Evolutionary conservation across 30 jellyfish, hydroid and myxozoan species (phyloP).

Genomic region (Catostylus mosaicus): DNA sequence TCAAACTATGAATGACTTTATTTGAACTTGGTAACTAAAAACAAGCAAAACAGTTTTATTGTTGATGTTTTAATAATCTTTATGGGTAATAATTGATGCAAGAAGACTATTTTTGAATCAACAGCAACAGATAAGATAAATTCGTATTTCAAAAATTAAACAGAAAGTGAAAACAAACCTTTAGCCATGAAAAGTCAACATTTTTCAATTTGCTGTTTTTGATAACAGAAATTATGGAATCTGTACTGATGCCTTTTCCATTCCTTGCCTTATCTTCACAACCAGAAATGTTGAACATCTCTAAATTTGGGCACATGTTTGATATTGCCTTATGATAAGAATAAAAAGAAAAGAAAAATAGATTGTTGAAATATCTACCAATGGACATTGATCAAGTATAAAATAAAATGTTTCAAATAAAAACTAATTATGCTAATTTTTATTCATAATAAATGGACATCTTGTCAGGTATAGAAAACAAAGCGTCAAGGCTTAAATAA

Average conservation of each 20-base stretch:
- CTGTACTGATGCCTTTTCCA: slow-evolving; percentile 29
- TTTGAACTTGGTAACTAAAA: slow-evolving; percentile 8
- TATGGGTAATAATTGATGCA: background rate
- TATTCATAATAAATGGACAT: too few relatives aligned
- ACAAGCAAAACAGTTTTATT: background rate
- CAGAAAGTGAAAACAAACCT: slow-evolving; percentile 14
- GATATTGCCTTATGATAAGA: slow-evolving; percentile 43
- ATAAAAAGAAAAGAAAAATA: too few relatives aligned
- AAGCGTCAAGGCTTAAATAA: too few relatives aligned
- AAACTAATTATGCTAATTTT: too few relatives aligned
- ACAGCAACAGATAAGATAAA: background rate
- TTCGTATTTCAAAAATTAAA: background rate
- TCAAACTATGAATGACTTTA: slow-evolving; percentile 4
- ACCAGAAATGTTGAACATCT: slow-evolving; percentile 25
- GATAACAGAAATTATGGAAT: slow-evolving; percentile 25
- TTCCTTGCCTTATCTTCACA: slow-evolving; percentile 16
- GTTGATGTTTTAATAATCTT: background rate
- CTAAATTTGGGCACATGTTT: slow-evolving; percentile 36
- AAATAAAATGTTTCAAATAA: too few relatives aligned
- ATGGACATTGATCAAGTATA: too few relatives aligned
- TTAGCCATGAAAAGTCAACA: slow-evolving; percentile 61
- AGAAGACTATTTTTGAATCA: background rate
- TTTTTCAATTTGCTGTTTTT: slow-evolving; percentile 23
- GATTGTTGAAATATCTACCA: too few relatives aligned
- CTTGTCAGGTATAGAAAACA: too few relatives aligned